These are phyloP conservation scores for Brachypterus glaber DNA, from an alignment of 2,888 invertebrate species.

Conservation along the genomic window DNA sequence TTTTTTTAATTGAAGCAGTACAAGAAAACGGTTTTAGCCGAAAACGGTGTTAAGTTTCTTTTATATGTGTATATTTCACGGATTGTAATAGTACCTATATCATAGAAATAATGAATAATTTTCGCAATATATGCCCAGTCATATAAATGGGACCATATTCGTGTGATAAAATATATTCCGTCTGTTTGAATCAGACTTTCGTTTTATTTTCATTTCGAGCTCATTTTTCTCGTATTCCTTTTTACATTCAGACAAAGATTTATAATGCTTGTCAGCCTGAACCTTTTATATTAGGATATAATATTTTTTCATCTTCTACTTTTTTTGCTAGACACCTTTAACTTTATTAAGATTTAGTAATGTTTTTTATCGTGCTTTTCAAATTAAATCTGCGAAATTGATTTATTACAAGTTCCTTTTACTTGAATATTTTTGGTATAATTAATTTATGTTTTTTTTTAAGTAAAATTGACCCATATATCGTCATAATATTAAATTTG, in stretches of 20 bases:
- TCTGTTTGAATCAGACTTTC: conserved; percentile 38
- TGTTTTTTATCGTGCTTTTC: conserved; percentile 26
- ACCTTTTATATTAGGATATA: conserved; percentile 41
- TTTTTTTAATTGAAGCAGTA: background rate
- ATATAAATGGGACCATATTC: conserved; percentile 29
- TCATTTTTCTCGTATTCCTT: conserved; percentile 41
- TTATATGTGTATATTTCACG: conserved; percentile 18
- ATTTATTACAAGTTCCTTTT: conserved; percentile 24
- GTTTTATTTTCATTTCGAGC: conserved; percentile 41
- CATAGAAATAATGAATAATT: too few relatives aligned
- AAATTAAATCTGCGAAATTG: conserved; percentile 26
- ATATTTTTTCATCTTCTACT: conserved; percentile 37
- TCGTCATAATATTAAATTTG: too few relatives aligned
- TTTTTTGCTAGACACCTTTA: conserved; percentile 25
- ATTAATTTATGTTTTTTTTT: too few relatives aligned
- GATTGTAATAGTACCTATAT: too few relatives aligned
- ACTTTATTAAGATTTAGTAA: conserved; percentile 35
- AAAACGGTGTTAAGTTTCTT: too few relatives aligned
- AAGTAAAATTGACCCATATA: too few relatives aligned
- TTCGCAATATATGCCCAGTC: conserved; percentile 22
- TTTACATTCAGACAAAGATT: conserved; percentile 41
- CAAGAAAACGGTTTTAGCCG: conserved; percentile 18
- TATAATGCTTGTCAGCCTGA: conserved; percentile 38
- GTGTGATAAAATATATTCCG: conserved; percentile 38
- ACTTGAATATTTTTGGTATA: too few relatives aligned